Evolutionary conservation across 2,113 vertebrate genomes (phyloP).

Genomic region (Edolisoma coerulescens): DNA sequence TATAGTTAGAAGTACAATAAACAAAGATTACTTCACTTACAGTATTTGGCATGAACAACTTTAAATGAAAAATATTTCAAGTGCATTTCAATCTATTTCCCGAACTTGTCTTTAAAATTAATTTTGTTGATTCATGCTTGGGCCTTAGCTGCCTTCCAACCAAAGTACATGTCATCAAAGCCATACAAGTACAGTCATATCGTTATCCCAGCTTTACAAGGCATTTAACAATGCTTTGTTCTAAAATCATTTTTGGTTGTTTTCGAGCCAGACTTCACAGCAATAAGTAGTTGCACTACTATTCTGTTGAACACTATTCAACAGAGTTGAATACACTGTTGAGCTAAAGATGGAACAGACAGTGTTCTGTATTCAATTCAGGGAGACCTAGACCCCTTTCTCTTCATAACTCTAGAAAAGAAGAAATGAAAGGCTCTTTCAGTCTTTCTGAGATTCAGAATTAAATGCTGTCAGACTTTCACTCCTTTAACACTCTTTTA

Average conservation of each 20-base stretch:
- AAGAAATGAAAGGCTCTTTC: not conserved
- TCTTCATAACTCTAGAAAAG: not conserved
- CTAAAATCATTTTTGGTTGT: not conserved
- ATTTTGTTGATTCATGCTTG: not conserved
- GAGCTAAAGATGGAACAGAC: not conserved
- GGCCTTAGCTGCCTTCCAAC: not conserved
- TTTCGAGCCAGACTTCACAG: not conserved
- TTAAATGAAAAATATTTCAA: not conserved
- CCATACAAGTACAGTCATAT: not conserved
- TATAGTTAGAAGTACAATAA: not conserved
- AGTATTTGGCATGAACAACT: not conserved
- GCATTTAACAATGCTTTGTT: not conserved
- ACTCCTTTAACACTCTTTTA: not conserved
- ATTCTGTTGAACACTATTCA: too few relatives aligned
- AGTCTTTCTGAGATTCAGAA: not conserved
- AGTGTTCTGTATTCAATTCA: not conserved
- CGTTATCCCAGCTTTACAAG: not conserved
- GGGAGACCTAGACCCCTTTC: not conserved
- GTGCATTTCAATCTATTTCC: not conserved
- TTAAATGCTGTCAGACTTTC: not conserved
- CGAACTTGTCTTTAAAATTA: not conserved
- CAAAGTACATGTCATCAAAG: not conserved
- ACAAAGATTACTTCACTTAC: not conserved
- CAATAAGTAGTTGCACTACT: not conserved
- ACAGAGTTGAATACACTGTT: too few relatives aligned